Conservation (phyloP, 2,888 invertebrate species). For the Orchestes rusci region DNA sequence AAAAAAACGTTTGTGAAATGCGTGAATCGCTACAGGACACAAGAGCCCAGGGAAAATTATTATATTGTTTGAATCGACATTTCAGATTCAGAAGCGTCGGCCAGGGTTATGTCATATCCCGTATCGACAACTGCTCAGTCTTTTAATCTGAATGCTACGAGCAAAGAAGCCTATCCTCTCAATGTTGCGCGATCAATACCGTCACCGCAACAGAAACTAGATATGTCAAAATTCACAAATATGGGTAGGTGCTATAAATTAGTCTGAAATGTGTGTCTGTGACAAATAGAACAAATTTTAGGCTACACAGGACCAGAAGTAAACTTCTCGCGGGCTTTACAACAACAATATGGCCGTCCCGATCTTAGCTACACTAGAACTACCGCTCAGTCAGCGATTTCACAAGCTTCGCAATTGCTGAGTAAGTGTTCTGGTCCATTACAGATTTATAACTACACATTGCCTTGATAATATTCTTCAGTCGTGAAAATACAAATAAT, state of each 20-base stretch:
- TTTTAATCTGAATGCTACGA: slow-evolving; percentile 27
- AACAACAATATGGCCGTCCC: slow-evolving; percentile 28
- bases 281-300: too few species aligned
- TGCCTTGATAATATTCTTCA: neutral
- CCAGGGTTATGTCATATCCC: slow-evolving; percentile 10
- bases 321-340: slow-evolving; percentile 33
- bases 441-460: neutral
- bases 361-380: slow-evolving; percentile 29
- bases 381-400: slow-evolving; percentile 24
- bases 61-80: too few species aligned
- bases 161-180: slow-evolving; percentile 33
- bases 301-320: slow-evolving; percentile 37
- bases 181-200: slow-evolving; percentile 30
- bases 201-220: slow-evolving; percentile 31
- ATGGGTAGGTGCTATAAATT: slow-evolving; percentile 32
- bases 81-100: neutral
- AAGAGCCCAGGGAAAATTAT: too few species aligned
- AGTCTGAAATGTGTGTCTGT: slow-evolving; percentile 1
- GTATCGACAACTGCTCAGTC: slow-evolving; percentile 12
- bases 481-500: neutral
- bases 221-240: slow-evolving; percentile 41
- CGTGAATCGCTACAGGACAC: too few species aligned
- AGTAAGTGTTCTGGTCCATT: slow-evolving; percentile 8
- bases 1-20: too few species aligned
- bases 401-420: slow-evolving; percentile 21